These are phyloP conservation scores for Trileptium ribeirensis DNA, from an alignment of 2,888 invertebrate genomes.

Conservation along the genomic window DNA sequence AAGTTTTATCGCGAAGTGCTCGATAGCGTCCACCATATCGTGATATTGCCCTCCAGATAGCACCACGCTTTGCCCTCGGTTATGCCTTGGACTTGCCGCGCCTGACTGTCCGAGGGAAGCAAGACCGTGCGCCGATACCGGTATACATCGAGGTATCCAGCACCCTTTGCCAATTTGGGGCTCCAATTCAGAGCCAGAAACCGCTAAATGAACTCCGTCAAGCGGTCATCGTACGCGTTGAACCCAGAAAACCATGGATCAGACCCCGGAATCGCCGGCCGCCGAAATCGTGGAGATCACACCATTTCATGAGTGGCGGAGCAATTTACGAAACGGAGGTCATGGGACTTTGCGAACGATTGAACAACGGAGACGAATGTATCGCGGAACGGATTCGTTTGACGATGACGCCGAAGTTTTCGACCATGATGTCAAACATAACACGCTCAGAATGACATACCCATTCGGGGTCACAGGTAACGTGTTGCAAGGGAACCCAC, in stretches of 20 bases:
- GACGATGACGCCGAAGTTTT: background rate
- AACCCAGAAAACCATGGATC: background rate
- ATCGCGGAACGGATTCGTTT: background rate
- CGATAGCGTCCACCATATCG: background rate
- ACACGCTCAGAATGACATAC: background rate
- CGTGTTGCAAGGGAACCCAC: background rate
- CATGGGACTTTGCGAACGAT: background rate
- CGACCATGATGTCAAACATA: background rate
- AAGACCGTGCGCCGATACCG: background rate
- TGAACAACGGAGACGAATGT: background rate
- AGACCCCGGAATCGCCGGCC: too few species aligned
- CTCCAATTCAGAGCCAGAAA: background rate
- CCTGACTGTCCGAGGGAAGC: background rate
- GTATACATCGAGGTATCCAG: background rate
- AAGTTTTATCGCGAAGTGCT: background rate
- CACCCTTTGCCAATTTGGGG: background rate
- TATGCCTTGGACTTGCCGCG: background rate
- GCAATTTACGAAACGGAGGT: background rate
- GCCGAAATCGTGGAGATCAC: background rate
- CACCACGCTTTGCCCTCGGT: background rate
- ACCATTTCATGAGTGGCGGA: background rate
- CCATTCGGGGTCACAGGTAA: background rate
- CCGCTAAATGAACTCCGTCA: background rate
- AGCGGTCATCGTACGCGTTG: background rate
- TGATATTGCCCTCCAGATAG: background rate